These are phyloP conservation scores for Drosophila pegasa DNA, from an alignment of 2,888 invertebrate species.

Conservation along the genomic window DNA sequence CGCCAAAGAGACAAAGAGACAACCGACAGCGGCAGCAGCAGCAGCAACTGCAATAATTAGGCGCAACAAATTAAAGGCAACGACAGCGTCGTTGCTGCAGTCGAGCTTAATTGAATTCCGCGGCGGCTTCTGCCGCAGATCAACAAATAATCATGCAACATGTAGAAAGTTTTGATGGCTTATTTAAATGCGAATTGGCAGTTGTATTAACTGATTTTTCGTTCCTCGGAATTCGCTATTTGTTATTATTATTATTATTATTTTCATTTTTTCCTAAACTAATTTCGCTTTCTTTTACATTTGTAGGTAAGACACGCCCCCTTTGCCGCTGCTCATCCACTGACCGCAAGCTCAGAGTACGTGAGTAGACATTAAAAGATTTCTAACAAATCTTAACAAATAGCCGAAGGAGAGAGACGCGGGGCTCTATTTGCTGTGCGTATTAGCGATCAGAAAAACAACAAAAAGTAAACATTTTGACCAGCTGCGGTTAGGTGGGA, in stretches of 20 bases:
- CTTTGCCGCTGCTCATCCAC: conserved; percentile 22
- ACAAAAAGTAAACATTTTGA: conserved; percentile 73
- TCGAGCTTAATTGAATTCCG: conserved; percentile 54
- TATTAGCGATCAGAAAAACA: conserved; percentile 62
- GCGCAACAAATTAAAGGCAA: conserved; percentile 63
- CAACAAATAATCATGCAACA: conserved; percentile 35
- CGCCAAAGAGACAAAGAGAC: conserved; percentile 35
- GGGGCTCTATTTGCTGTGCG: conserved; percentile 49
- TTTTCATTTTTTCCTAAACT: conserved; percentile 17
- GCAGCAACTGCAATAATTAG: conserved; percentile 68
- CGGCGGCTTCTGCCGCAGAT: conserved; percentile 42
- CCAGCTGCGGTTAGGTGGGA: conserved; percentile 43
- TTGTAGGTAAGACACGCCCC: conserved; percentile 64
- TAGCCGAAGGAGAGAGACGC: background rate
- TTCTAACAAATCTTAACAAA: conserved; percentile 23
- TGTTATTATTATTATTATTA: background rate
- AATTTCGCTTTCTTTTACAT: conserved; percentile 55
- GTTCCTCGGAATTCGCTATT: background rate
- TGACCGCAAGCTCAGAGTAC: conserved; percentile 58
- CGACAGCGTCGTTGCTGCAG: conserved; percentile 16
- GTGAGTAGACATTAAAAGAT: conserved; percentile 51
- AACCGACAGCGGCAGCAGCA: conserved; percentile 15
- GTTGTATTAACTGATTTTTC: conserved; percentile 11
- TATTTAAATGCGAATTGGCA: conserved; percentile 56
- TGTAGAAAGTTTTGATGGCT: conserved; percentile 59